These are phyloP conservation scores for Pelmatolapia mariae DNA, from an alignment of 2,113 vertebrate genomes.

Conservation along the genomic window DNA sequence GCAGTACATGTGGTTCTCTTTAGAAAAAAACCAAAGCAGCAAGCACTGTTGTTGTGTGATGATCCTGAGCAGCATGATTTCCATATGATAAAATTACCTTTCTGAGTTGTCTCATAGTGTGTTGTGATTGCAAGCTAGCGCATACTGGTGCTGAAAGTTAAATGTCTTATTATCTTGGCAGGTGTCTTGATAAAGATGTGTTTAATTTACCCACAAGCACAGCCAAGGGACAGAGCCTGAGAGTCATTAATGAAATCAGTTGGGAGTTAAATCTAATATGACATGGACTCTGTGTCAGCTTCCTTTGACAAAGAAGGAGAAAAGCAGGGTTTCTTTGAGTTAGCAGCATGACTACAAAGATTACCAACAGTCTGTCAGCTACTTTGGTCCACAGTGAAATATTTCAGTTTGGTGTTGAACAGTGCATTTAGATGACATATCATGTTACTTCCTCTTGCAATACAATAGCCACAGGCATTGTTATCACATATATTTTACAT, in stretches of 20 bases:
- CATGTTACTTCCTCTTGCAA: neutral
- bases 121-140: neutral
- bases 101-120: neutral
- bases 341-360: neutral
- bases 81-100: neutral
- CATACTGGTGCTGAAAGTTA: neutral
- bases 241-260: neutral
- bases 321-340: neutral
- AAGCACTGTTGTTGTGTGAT: neutral
- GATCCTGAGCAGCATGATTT: neutral
- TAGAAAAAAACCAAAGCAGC: neutral
- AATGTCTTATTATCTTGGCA: neutral
- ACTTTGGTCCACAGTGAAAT: neutral
- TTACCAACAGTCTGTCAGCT: neutral
- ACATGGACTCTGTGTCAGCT: neutral
- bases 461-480: neutral
- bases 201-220: neutral
- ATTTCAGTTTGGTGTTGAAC: neutral
- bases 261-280: neutral
- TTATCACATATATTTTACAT: neutral
- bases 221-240: neutral
- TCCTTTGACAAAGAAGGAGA: neutral
- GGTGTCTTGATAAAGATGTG: neutral
- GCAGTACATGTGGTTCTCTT: neutral
- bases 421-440: neutral